Evolutionary conservation across 2,888 invertebrate species (phyloP).

Genomic region (Proisotoma minuta): DNA sequence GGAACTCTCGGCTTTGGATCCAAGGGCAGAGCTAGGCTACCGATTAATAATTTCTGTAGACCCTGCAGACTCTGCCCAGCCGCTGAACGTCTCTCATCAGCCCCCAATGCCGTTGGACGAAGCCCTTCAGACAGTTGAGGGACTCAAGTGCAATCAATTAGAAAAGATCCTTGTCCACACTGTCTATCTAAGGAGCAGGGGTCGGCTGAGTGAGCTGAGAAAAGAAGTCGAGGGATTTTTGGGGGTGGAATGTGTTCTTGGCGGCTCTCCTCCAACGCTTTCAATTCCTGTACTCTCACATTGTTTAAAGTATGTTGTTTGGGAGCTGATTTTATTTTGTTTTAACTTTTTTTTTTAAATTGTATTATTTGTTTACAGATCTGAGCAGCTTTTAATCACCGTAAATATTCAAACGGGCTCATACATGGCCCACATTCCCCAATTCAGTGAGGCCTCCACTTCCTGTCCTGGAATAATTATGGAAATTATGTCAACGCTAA

Average conservation of each 20-base stretch:
- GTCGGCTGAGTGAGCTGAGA: conserved; percentile 75
- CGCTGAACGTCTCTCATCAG: conserved; percentile 58
- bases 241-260: conserved; percentile 64
- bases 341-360: neutral
- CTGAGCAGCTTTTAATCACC: conserved; percentile 85
- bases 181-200: conserved; percentile 84
- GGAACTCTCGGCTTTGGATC: conserved; percentile 59
- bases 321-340: neutral
- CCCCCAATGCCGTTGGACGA: conserved; percentile 53
- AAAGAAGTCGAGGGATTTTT: conserved; percentile 60
- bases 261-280: conserved; percentile 88
- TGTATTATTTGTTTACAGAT: conserved; percentile 54
- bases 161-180: conserved; percentile 91
- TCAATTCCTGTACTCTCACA: conserved; percentile 85
- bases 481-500: conserved; percentile 64
- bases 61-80: conserved; percentile 69
- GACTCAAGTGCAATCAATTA: conserved; percentile 55
- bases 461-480: conserved; percentile 65
- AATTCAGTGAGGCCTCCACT: conserved; percentile 70
- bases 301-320: conserved; percentile 59
- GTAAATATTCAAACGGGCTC: conserved; percentile 93
- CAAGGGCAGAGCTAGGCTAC: conserved; percentile 80
- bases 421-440: conserved; percentile 85
- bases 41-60: conserved; percentile 84
- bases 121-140: conserved; percentile 53